Conservation (phyloP, 2,113 vertebrate genomes). For the Macrotis lagotis region DNA sequence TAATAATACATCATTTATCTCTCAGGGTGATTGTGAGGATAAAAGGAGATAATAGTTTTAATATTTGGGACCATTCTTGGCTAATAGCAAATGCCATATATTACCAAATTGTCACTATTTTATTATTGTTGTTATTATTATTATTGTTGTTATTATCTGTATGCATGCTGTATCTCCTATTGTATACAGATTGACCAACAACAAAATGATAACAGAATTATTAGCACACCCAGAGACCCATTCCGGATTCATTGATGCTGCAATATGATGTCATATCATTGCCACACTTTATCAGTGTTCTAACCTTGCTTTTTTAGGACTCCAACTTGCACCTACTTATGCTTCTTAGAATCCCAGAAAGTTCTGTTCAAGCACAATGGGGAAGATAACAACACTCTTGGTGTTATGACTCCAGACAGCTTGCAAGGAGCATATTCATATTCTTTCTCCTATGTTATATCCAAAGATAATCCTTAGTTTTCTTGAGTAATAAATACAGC, state of each 20-base stretch:
- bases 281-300: not conserved
- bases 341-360: not conserved
- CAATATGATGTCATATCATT: not conserved
- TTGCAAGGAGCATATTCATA: not conserved
- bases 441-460: not conserved
- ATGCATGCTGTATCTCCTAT: not conserved
- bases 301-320: not conserved
- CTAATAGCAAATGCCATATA: not conserved
- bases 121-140: not conserved
- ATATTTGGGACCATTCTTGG: not conserved
- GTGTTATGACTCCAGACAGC: not conserved
- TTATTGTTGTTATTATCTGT: not conserved
- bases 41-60: not conserved
- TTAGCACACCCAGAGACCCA: not conserved
- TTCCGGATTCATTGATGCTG: not conserved
- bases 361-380: not conserved
- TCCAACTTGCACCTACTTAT: not conserved
- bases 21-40: not conserved
- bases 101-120: not conserved
- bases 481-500: not conserved
- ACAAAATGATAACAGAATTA: not conserved
- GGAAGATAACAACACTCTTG: not conserved
- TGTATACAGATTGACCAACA: not conserved
- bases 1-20: not conserved
- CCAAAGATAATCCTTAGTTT: not conserved